Evolutionary conservation across 2,888 invertebrate species (phyloP).

Genomic region (Nasonovia ribisnigri): DNA sequence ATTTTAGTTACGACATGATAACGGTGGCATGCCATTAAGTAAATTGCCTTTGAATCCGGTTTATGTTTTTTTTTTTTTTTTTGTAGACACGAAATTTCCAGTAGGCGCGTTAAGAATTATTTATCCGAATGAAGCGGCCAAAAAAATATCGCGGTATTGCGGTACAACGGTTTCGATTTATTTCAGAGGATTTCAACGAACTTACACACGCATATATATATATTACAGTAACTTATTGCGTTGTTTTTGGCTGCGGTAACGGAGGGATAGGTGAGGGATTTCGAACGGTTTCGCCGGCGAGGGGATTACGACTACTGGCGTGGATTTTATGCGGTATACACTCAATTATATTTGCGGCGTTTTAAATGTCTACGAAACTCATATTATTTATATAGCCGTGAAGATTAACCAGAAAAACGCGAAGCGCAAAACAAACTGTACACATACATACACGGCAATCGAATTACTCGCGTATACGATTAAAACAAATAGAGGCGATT

Average conservation of each 20-base stretch:
- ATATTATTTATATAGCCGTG: not conserved
- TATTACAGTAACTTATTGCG: conserved; percentile 1
- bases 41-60: conserved; percentile 47
- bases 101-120: conserved; percentile 25
- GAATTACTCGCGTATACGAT: not conserved
- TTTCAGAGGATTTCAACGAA: conserved; percentile 17
- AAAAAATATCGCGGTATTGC: not conserved
- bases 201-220: not conserved
- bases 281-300: not conserved
- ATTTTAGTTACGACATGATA: not conserved
- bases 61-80: not conserved
- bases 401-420: conserved; percentile 4
- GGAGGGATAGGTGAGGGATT: not conserved
- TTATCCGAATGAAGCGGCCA: not conserved
- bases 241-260: not conserved
- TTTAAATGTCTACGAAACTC: not conserved
- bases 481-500: no score
- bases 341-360: not conserved
- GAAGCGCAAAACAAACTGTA: not conserved
- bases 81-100: not conserved
- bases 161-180: conserved; percentile 26
- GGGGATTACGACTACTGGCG: not conserved
- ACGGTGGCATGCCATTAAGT: conserved; percentile 3
- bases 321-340: conserved; percentile 11
- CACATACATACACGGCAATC: not conserved